Evolutionary conservation across 2,113 vertebrate species (phyloP), one percentile per base, ranked within the genome.

Genomic region (Pomatostomus ruficeps): DNA sequence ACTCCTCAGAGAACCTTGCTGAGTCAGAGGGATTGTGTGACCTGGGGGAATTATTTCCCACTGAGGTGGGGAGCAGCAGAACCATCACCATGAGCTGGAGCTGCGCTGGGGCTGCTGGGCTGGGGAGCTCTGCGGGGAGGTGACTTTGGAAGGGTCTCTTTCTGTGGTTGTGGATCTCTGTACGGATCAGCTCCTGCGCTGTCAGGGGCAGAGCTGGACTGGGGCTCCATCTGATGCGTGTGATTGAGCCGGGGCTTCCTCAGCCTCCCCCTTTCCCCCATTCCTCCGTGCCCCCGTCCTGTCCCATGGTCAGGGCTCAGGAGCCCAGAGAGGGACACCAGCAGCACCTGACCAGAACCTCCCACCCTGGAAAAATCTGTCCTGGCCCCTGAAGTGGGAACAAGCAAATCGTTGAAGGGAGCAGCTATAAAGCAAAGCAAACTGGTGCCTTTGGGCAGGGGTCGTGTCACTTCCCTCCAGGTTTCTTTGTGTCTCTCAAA

Each of bases 251-350:
- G 63, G 40, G 62, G 8, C 4, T 17, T 51, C 28, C 24, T 26
- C 11, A 17, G 25, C n/a, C 26, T 11, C 10, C 7, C 9, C 21
- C 19, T 29, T 24, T 7, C 7, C 6, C 42, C 29, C 10, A 2
- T 46, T 36, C 16, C 42, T 15, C 43, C 13, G 23, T 6, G 1
- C 31, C 42, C 46, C 48, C 6, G 2, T 46, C 36, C 54, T 61
- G 28, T n/a, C 24, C 10, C 14, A 1, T 2, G 7, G 61, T 12
- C 6, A 11, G 9, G 6, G 18, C 12, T 61, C 3, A 2, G 25
- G 35, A 58, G 17, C 52, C 51, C 46, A 11, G 19, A 40, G 57
- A 33, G 65, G 11, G 23, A 40, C 7, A 5, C 16, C 86, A 7
- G 48, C 55, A 63, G 80, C 33, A 59, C 73, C 54, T 0, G 12